Evolutionary conservation across 2,797 vertebrate genomes (phyloP), one percentile per base, ranked within the genome.

Genomic region (Huso huso): DNA sequence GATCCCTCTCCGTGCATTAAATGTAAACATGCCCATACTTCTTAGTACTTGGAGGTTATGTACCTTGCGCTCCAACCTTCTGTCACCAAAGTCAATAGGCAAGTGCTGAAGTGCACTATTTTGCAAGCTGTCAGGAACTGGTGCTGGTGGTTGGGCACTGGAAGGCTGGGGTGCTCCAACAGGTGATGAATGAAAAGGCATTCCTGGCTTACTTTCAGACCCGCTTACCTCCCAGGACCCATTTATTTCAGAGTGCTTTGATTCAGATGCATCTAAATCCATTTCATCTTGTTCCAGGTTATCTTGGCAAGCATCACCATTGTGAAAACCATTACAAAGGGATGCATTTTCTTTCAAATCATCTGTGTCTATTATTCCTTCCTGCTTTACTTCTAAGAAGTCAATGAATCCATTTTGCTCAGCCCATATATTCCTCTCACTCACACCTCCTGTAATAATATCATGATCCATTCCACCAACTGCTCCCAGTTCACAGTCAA

Each of bases 401-500:
- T 93, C 91, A 62, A 88, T 88, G 67, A 92, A 92, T 66, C 92
- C 87, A 74, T 88, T 93, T 70, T 91, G 89, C 73, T 92, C 88
- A 49, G 72, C 75, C 81, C 84, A 92, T 74, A 76, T 81, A 18
- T 74, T 74, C 8, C 62, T 72, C 1, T 84, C 80, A 0, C 77
- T 80, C 48, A 77, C 72, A 23, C 70, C 69, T 2, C 82, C 75
- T 1, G 77, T 75, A 57, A 82, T 73, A 60, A 80, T 77, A n/a
- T 77, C 81, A 0, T 80, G 80, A 51, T 87, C 87, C 63, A 87
- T 84, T 66, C 94, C 95, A 67, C 94, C 95, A 11, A 91, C 92
- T n/a, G 94, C 95, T 77, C 93, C 97, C 5, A 89, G 69, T 71
- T 92, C 89, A 65, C 88, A 89, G 63, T 93, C 93, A 8, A 86